Conservation (phyloP, 2,888 invertebrate genomes). For the Psylliodes chrysocephalus region DNA sequence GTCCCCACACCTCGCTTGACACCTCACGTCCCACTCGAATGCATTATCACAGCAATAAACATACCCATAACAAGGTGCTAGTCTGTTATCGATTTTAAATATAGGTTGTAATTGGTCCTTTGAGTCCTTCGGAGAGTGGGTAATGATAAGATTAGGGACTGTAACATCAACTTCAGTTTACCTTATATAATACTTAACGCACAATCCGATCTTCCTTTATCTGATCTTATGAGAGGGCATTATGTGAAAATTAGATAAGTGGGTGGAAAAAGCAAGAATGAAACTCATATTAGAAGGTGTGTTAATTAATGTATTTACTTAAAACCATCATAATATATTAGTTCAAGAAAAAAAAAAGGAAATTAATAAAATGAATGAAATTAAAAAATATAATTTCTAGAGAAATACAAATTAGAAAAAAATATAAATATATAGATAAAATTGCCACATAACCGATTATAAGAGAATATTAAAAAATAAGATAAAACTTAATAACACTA, state of each 20-base stretch:
- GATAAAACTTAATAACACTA: no score
- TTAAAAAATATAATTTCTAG: no score
- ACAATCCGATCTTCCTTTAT: slow-evolving; percentile 14
- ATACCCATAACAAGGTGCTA: slow-evolving; percentile 34
- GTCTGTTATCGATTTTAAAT: slow-evolving; percentile 33
- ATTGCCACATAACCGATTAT: no score
- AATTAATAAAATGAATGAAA: no score
- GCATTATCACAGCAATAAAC: slow-evolving; percentile 33
- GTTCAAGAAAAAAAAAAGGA: no score
- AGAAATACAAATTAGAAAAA: no score
- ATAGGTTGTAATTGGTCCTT: slow-evolving; percentile 30
- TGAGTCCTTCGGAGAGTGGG: slow-evolving; percentile 23
- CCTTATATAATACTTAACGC: slow-evolving; percentile 29
- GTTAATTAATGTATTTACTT: no score
- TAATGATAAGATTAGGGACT: slow-evolving; percentile 37
- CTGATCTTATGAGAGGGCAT: slow-evolving; percentile 14
- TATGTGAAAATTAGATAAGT: slow-evolving; percentile 13
- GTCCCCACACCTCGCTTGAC: neutral
- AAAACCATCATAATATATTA: no score
- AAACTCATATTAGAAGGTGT: no score
- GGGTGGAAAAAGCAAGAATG: no score
- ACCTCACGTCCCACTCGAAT: slow-evolving; percentile 10
- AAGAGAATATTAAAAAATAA: no score
- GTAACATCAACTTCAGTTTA: slow-evolving; percentile 37
- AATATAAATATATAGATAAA: no score